Percentiles rank a stretch among this genome's conserved stretches.
Conservation (phyloP, 2,888 invertebrate species). For the Sesamia inferens region DNA sequence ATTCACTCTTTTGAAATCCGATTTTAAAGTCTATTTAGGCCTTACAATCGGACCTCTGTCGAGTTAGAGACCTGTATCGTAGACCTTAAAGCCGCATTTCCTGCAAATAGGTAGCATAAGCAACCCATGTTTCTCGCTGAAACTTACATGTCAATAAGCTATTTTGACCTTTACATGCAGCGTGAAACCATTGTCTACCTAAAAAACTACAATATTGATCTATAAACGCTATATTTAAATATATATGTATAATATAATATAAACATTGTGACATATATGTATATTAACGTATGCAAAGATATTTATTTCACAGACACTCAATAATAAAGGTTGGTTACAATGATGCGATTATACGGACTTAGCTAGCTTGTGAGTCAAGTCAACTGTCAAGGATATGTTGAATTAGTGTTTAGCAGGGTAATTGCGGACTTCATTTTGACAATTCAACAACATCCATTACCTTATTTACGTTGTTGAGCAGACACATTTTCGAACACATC, state of each 20-base stretch:
- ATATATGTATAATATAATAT: constrained; percentile 67
- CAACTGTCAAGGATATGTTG: constrained; percentile 43
- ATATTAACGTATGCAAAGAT: constrained; percentile 50
- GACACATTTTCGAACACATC: too few relatives aligned
- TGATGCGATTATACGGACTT: constrained; percentile 35
- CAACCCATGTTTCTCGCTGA: constrained; percentile 31
- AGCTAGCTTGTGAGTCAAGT: constrained; percentile 26
- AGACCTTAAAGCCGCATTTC: constrained; percentile 22
- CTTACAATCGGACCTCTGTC: constrained; percentile 2
- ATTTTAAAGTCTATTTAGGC: constrained; percentile 10
- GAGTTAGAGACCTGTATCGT: neutral
- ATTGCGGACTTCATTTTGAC: too few relatives aligned
- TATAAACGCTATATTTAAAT: constrained; percentile 68
- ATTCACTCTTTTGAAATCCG: constrained; percentile 16
- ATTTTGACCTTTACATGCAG: constrained; percentile 48
- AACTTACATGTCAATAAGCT: constrained; percentile 38
- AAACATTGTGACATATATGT: constrained; percentile 62
- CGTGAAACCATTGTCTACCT: constrained; percentile 63
- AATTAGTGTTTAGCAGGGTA: neutral
- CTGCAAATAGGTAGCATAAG: constrained; percentile 35
- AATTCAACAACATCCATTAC: too few relatives aligned
- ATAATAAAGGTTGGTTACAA: constrained; percentile 23
- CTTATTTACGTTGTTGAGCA: too few relatives aligned
- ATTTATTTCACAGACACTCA: constrained; percentile 50
- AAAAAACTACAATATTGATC: constrained; percentile 60